Percentiles rank a stretch among this genome's conserved stretches.
phyloP scores from a whole-genome alignment of 2,113 vertebrate species.

The Orycteropus afer region DNA sequence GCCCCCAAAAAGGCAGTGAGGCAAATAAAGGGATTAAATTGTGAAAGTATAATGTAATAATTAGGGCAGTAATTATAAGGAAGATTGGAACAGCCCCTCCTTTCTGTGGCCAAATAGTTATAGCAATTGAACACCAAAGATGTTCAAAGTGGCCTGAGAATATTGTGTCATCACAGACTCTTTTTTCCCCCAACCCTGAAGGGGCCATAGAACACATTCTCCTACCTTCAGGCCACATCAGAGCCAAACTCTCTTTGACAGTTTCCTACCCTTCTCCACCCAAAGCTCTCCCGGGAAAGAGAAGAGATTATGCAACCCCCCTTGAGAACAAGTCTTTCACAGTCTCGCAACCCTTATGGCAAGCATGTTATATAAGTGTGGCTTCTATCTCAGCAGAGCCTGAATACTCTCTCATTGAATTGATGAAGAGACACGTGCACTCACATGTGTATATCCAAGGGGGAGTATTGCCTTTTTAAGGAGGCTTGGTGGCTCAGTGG shows the following conservation, averaged over 20 bases:
- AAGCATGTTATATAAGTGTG: not conserved
- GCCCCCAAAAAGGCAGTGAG: constrained; percentile 75
- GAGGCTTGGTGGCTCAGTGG: not conserved
- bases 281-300: not conserved
- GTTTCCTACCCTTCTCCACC: not conserved
- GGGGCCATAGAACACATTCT: not conserved
- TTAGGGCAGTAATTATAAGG: constrained; percentile 69
- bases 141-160: not conserved
- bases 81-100: constrained; percentile 65
- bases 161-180: not conserved
- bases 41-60: constrained; percentile 78
- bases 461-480: not conserved
- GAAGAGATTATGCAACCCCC: not conserved
- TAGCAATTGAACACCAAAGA: not conserved
- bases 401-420: not conserved
- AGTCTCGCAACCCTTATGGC: not conserved
- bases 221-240: not conserved
- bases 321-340: not conserved
- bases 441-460: not conserved
- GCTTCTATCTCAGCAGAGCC: not conserved
- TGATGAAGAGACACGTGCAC: not conserved
- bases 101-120: constrained; percentile 39
- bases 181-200: not conserved
- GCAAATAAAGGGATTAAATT: constrained; percentile 79
- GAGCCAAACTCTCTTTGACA: not conserved